Conservation (phyloP, 2,113 vertebrate species). For the Ardeotis arabs region DNA sequence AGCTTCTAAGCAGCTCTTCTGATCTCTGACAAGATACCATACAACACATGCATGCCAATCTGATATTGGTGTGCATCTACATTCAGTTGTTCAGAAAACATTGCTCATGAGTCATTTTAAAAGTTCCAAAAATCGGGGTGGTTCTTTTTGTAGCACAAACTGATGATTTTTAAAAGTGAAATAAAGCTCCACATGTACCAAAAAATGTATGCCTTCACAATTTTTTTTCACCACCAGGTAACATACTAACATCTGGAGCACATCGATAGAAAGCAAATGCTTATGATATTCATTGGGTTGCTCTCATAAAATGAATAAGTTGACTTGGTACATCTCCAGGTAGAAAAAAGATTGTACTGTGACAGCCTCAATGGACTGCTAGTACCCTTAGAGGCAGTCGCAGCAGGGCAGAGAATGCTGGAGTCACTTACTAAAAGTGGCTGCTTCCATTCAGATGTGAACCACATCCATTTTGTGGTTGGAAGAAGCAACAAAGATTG, state of each 20-base stretch:
- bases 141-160: not conserved
- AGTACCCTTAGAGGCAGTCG: not conserved
- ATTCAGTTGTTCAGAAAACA: not conserved
- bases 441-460: not conserved
- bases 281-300: not conserved
- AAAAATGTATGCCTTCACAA: not conserved
- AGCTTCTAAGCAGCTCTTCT: constrained; percentile 41
- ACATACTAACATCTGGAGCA: not conserved
- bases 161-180: not conserved
- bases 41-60: not conserved
- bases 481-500: not conserved
- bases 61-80: not conserved
- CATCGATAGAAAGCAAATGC: not conserved
- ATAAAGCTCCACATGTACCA: not conserved
- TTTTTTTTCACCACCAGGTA: not conserved
- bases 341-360: not conserved
- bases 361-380: accelerated
- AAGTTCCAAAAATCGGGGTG: not conserved
- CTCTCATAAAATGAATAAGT: not conserved
- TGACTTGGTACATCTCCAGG: not conserved
- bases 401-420: not conserved
- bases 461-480: not conserved
- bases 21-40: constrained; percentile 29
- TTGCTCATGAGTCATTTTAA: not conserved
- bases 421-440: not conserved